These are phyloP conservation scores for Tuta absoluta DNA, from an alignment of 2,888 invertebrate species.

Conservation along the genomic window DNA sequence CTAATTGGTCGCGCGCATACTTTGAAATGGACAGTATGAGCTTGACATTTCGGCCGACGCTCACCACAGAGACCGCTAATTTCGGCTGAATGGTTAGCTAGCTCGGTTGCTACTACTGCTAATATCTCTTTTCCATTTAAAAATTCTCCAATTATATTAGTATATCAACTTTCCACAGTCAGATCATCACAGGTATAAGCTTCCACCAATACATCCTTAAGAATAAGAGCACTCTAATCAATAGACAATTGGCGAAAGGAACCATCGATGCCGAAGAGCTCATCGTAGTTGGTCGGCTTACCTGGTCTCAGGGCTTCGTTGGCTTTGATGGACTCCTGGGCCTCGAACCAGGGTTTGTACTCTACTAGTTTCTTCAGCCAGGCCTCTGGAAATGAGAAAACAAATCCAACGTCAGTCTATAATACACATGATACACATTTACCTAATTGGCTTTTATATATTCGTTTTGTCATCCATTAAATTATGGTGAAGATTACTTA, in stretches of 20 bases:
- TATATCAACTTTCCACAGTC: neutral
- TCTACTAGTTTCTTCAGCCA: slow-evolving; percentile 88
- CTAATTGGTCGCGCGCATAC: too few relatives aligned
- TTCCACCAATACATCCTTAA: slow-evolving; percentile 19
- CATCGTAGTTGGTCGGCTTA: slow-evolving; percentile 91
- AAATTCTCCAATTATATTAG: neutral
- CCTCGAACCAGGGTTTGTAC: slow-evolving; percentile 89
- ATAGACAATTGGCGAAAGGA: slow-evolving; percentile 91
- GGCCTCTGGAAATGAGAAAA: slow-evolving; percentile 77
- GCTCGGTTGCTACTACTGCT: too few relatives aligned
- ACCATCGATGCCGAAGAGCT: slow-evolving; percentile 92
- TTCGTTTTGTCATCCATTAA: too few relatives aligned
- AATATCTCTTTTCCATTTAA: too few relatives aligned
- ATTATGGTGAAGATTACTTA: too few relatives aligned
- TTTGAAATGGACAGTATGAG: too few relatives aligned
- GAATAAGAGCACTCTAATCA: slow-evolving; percentile 69
- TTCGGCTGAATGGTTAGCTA: too few relatives aligned
- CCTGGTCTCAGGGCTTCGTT: slow-evolving; percentile 90
- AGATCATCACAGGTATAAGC: slow-evolving; percentile 9
- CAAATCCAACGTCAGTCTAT: neutral
- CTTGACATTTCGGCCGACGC: too few relatives aligned
- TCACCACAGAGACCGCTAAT: neutral
- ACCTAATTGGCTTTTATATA: too few relatives aligned
- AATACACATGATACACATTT: too few relatives aligned
- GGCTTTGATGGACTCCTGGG: slow-evolving; percentile 87